Conservation (phyloP, 2,888 invertebrate species). For the Helobdella robusta region DNA sequence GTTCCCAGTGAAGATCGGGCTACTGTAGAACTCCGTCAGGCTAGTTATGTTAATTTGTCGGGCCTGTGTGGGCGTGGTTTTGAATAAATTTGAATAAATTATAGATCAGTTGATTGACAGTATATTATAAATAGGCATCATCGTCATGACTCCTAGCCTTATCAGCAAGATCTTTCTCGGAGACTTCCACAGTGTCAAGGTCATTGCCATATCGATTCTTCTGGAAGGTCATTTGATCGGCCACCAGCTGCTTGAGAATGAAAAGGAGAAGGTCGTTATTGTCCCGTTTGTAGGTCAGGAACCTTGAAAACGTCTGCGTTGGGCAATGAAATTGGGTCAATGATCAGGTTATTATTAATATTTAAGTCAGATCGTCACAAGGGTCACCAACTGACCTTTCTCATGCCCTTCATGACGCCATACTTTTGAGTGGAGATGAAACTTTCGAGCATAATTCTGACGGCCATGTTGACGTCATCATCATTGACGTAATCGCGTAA, state of each 20-base stretch:
- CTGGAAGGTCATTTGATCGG: conserved; percentile 75
- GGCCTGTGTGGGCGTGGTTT: conserved; percentile 57
- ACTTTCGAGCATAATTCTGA: conserved; percentile 90
- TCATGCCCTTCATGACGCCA: conserved; percentile 91
- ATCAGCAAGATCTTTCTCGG: conserved; percentile 72
- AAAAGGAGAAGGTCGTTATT: conserved; percentile 91
- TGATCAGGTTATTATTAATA: not conserved
- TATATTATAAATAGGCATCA: not conserved
- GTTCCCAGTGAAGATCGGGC: conserved; percentile 76
- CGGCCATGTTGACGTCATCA: conserved; percentile 92
- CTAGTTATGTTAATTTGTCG: conserved; percentile 81
- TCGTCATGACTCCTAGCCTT: conserved; percentile 50
- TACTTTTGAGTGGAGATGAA: conserved; percentile 98
- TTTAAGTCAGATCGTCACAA: too few relatives aligned
- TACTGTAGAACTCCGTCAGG: conserved; percentile 79
- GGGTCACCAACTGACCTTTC: conserved; percentile 57
- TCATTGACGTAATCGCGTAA: conserved; percentile 71
- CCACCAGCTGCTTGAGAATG: conserved; percentile 79
- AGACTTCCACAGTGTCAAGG: conserved; percentile 68
- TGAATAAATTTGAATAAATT: not conserved
- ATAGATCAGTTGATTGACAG: not conserved
- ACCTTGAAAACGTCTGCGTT: conserved; percentile 76
- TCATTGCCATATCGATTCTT: conserved; percentile 47
- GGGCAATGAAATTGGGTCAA: not conserved
- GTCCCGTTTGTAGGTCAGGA: conserved; percentile 84